Base-by-base conservation (phyloP, 2,797 vertebrate species). In the Xenopus petersii region DNA sequence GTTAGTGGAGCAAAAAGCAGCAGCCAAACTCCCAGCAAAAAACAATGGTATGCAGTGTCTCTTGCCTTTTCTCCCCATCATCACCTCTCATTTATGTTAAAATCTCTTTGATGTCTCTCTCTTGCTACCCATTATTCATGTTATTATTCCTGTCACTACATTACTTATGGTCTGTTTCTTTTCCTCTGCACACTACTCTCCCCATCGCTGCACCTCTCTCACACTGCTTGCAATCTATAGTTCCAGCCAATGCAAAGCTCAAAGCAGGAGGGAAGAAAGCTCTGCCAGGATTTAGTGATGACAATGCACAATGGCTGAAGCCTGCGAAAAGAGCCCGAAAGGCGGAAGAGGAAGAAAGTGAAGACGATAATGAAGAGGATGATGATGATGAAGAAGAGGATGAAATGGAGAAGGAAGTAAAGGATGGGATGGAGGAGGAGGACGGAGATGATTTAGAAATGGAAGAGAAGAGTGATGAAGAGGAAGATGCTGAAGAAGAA, bases 221-320 rank as follows among this genome's bases (percentile, higher is more conserved):
- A 6, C 26, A 30, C 26, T 30, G 21, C 21, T 21, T 7, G 24
- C 36, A 42, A 42, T 24, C 17, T 47, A 42, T 30, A 30, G 2
- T 12, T 4, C 33, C 55, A 73, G 75, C 64, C 17, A 30, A 42
- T 16, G 58, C 5, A 6, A 12, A 30, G 15, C 17, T 6, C 12
- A 47, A 6, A 9, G 11, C 62, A 58, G 79, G 69, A 24, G n/a
- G 12, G 7, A 65, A 77, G 74, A 67, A 5, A 51, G 71, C 69
- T 49, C 1, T 13, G 21, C 0, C 78, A 47, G 83, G 63, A 81
- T 80, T 86, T 79, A 87, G 74, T 0, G 84, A 86, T 58, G 81
- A 81, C 8, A 90, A 91, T 12, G 86, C 92, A 10, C 84, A 86
- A 75, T 93, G 84, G 84, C 81, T 94, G 81, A 88, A 81, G 81